Evolutionary conservation across 2,797 vertebrate species (phyloP).

Genomic region (Decapterus maruadsi): DNA sequence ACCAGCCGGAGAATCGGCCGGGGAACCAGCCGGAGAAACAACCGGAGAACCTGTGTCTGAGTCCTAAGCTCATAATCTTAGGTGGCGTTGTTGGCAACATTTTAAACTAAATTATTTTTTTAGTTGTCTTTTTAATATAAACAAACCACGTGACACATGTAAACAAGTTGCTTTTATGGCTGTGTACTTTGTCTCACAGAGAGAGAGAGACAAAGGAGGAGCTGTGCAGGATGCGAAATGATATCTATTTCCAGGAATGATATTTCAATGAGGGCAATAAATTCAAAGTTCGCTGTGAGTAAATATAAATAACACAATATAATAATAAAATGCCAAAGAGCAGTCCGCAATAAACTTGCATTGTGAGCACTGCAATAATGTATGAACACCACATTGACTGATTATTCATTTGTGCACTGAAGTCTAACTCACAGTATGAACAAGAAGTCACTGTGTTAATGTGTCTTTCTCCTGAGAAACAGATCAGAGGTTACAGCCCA

Average conservation of each 20-base stretch:
- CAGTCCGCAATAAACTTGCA: neutral
- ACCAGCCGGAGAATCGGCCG: no score
- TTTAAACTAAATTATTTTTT: no score
- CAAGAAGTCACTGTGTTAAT: neutral
- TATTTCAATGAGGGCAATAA: neutral
- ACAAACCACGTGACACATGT: no score
- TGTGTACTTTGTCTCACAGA: no score
- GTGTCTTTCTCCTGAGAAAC: neutral
- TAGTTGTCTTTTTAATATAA: no score
- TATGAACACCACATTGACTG: rapidly evolving
- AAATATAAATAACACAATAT: neutral
- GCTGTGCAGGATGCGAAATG: neutral
- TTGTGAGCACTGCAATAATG: neutral
- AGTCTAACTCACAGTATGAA: neutral
- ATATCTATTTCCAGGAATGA: neutral
- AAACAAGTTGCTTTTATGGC: neutral
- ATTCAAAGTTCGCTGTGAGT: constrained; percentile 21
- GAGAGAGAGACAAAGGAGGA: neutral
- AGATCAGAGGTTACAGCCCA: neutral
- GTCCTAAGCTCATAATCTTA: no score
- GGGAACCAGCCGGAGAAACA: no score
- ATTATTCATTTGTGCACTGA: neutral
- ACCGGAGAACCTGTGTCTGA: no score
- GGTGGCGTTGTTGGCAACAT: no score
- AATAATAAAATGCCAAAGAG: no score